Evolutionary conservation across 2,113 vertebrate species (phyloP), one percentile per base, ranked within the genome.

Genomic region (Scophthalmus maximus): DNA sequence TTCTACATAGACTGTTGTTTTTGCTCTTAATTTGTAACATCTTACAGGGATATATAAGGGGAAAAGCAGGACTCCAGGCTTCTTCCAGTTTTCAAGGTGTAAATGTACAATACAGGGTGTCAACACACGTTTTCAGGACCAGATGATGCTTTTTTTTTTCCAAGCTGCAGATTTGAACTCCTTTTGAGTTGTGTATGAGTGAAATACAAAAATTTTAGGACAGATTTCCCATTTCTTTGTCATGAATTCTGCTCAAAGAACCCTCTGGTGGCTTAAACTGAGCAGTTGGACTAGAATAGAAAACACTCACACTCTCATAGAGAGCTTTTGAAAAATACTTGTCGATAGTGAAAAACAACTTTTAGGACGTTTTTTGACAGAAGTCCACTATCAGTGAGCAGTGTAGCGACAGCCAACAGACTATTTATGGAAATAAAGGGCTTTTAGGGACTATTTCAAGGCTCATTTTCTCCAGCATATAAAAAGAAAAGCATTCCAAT

Each of bases 391-490:
- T 36, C 22, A 62, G 47, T 22, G 30, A 26, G 23, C 27, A 11
- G 8, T 0, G 1, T 20, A 3, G n/a, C 17, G 8, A 20, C 57
- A 50, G 29, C 18, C 27, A 0, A 0, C 15, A 40, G 17, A 1
- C 26, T 65, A 56, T 83, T 78, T 53, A 14, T 25, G 61, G 51
- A 34, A 17, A 26, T 15, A 10, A 36, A 57, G 0, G 18, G 4
- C 18, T 7, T 0, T 46, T 3, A 18, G n/a, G 12, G 23, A 26
- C 52, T 64, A 38, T 73, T 82, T 72, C 14, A 22, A 51, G 66
- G 9, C 8, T n/a, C 17, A 1, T 11, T 10, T 20, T 38, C 49
- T 8, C 30, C 12, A n/a, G 29, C 12, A 2, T 55, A 14, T 55
- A 27, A 3, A n/a, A 52, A 36, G 7, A 9, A 27, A 51, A 34